Evolutionary conservation across 2,113 vertebrate species (phyloP).

Genomic region (Chinchilla lanigera): DNA sequence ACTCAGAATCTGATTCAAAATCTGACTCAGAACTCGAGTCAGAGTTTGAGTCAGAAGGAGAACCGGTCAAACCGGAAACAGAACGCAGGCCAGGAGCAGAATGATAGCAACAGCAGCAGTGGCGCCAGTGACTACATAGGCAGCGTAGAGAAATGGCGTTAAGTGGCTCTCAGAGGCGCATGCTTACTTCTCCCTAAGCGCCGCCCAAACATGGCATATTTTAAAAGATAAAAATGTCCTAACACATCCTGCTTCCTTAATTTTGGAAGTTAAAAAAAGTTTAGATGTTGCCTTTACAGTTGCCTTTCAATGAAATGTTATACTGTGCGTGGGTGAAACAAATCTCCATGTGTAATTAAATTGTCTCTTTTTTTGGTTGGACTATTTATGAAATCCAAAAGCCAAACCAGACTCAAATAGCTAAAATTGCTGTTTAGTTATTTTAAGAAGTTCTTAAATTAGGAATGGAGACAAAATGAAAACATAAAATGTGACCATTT

Average conservation of each 20-base stretch:
- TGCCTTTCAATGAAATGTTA: constrained; percentile 88
- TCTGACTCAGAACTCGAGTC: constrained; percentile 63
- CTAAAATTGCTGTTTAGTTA: constrained; percentile 78
- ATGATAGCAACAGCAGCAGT: constrained; percentile 63
- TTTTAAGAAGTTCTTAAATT: constrained; percentile 80
- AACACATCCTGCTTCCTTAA: constrained; percentile 74
- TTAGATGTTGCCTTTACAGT: constrained; percentile 88
- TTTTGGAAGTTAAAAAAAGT: constrained; percentile 78
- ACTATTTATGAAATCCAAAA: constrained; percentile 81
- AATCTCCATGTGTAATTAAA: constrained; percentile 83
- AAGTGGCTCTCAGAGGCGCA: constrained; percentile 59
- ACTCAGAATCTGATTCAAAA: constrained; percentile 67
- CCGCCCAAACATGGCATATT: neutral
- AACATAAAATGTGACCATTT: constrained; percentile 75
- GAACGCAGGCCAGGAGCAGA: constrained; percentile 59
- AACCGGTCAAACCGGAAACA: constrained; percentile 49
- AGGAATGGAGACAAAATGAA: constrained; percentile 78
- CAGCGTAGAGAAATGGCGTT: constrained; percentile 96
- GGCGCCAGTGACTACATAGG: constrained; percentile 92
- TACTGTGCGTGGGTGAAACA: constrained; percentile 83
- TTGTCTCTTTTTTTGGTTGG: constrained; percentile 79
- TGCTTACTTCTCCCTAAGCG: neutral
- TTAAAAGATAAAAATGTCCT: constrained; percentile 43
- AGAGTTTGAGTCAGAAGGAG: constrained; percentile 50
- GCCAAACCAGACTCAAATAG: constrained; percentile 65